Evolutionary conservation across 1,140 invertebrate species (phyloP).

Genomic region (Caenorhabditis inopinata): DNA sequence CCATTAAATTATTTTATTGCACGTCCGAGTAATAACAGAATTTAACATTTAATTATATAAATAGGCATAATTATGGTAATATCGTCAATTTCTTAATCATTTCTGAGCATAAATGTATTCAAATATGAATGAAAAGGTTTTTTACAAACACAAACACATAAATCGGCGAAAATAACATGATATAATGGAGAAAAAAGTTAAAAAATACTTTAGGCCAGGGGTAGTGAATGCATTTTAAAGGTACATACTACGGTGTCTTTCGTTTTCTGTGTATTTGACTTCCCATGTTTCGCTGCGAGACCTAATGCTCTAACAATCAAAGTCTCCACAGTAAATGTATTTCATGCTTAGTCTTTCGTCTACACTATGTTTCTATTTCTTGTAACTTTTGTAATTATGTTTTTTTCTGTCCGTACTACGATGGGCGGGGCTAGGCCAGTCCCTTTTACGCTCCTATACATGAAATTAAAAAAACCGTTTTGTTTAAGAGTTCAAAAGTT

Average conservation of each 20-base stretch:
- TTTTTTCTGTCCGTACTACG: too few relatives aligned
- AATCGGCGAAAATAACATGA: background rate
- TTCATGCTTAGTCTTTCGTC: background rate
- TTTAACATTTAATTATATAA: too few relatives aligned
- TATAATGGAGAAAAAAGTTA: background rate
- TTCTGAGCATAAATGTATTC: background rate
- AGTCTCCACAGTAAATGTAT: background rate
- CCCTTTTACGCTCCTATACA: too few relatives aligned
- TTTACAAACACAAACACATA: too few relatives aligned
- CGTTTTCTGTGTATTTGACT: background rate
- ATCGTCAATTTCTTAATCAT: background rate
- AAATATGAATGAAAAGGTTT: background rate
- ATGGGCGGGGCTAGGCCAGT: too few relatives aligned
- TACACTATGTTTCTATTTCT: background rate
- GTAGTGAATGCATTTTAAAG: background rate
- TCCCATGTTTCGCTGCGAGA: background rate
- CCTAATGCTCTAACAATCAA: background rate
- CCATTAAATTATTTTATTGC: too few relatives aligned
- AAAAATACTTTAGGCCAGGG: constrained; percentile 24
- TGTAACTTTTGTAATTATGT: too few relatives aligned
- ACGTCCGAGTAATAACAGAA: too few relatives aligned
- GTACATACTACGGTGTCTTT: background rate
- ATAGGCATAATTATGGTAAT: too few relatives aligned
- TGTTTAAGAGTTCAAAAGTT: too few relatives aligned
- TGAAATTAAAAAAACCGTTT: too few relatives aligned